Conservation (phyloP, 53 echinoderm and acorn worm species). For the Apostichopus leukothele region DNA sequence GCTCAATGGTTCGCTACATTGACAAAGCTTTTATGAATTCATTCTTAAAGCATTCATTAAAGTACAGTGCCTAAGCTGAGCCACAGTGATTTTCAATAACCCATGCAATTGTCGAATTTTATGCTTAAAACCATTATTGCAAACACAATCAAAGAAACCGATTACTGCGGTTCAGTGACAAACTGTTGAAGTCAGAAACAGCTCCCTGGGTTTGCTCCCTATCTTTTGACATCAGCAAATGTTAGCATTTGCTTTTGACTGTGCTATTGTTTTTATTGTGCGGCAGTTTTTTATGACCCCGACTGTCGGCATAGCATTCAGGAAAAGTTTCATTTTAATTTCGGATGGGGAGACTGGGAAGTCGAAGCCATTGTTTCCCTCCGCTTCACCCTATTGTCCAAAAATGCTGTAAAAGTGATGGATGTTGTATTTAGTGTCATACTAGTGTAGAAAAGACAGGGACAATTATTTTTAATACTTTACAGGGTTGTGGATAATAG, state of each 20-base stretch:
- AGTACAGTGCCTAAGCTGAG: too few relatives aligned
- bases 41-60: too few relatives aligned
- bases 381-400: background rate
- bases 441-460: background rate
- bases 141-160: too few relatives aligned
- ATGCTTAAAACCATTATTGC: too few relatives aligned
- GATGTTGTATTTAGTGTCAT: background rate
- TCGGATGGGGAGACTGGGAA: background rate
- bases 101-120: too few relatives aligned
- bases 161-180: too few relatives aligned
- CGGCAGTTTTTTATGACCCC: background rate
- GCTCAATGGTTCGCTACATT: too few relatives aligned
- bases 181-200: too few relatives aligned
- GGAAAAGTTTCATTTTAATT: background rate
- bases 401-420: background rate
- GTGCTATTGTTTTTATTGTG: background rate
- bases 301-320: conserved; percentile 2
- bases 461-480: conserved; percentile 37
- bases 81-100: too few relatives aligned
- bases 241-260: background rate
- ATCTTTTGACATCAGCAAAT: background rate
- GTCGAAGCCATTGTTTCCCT: background rate
- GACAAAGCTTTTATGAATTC: too few relatives aligned
- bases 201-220: too few relatives aligned
- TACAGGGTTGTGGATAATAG: background rate